Conservation (phyloP, 1,140 invertebrate genomes). For the Drosophila punjabiensis region DNA sequence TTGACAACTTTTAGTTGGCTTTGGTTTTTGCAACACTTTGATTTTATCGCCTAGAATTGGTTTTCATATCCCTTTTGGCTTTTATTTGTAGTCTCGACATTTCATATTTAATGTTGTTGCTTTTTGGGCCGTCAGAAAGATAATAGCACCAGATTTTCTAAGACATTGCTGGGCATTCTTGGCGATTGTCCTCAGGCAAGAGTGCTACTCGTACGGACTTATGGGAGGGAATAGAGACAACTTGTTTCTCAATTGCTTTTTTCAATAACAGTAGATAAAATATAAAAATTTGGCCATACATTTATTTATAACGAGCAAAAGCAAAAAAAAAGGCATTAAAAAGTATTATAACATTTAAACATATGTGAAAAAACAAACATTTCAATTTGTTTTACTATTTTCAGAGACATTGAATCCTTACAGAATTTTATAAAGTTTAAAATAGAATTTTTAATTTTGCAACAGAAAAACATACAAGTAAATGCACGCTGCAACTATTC, state of each 20-base stretch:
- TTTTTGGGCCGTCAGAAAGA: slow-evolving; percentile 3
- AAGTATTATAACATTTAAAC: too few relatives aligned
- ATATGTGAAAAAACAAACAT: too few relatives aligned
- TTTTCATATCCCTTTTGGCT: slow-evolving; percentile 23
- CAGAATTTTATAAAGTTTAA: too few relatives aligned
- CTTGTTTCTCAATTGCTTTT: slow-evolving; percentile 9
- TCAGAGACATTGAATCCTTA: too few relatives aligned
- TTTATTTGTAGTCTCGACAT: slow-evolving; percentile 37
- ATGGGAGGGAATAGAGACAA: neutral
- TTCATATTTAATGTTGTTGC: slow-evolving; percentile 24
- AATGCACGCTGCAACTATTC: neutral
- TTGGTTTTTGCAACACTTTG: slow-evolving; percentile 21
- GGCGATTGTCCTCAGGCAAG: neutral
- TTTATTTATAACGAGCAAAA: too few relatives aligned
- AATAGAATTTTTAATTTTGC: too few relatives aligned
- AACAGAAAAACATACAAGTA: neutral
- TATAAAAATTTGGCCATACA: too few relatives aligned
- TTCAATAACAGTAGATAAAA: neutral
- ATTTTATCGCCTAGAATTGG: slow-evolving; percentile 33
- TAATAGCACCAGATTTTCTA: slow-evolving; percentile 20
- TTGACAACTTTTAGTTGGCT: slow-evolving; percentile 18
- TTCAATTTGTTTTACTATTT: too few relatives aligned
- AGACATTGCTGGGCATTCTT: slow-evolving; percentile 7
- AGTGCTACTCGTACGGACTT: neutral
- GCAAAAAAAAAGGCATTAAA: too few relatives aligned